Evolutionary conservation across 2,888 invertebrate species (phyloP).

Genomic region (Pegoplata infirma): DNA sequence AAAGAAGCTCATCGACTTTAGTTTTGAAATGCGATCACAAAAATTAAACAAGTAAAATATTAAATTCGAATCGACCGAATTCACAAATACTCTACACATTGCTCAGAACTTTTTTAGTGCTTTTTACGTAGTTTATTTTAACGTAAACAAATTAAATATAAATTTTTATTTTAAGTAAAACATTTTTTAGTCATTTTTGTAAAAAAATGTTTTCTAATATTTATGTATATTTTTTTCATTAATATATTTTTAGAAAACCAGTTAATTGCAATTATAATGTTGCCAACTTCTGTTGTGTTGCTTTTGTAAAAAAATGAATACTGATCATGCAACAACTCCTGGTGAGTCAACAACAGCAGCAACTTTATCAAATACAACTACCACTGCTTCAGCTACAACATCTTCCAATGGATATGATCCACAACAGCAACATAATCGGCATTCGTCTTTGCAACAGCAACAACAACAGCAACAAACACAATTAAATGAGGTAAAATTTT

Average conservation of each 20-base stretch:
- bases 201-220: slow-evolving; percentile 9
- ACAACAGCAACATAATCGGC: slow-evolving; percentile 69
- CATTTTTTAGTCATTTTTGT: no score
- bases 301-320: slow-evolving; percentile 66
- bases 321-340: slow-evolving; percentile 66
- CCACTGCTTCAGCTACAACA: slow-evolving; percentile 71
- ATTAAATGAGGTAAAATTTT: slow-evolving; percentile 73
- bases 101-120: no score
- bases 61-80: no score
- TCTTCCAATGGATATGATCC: slow-evolving; percentile 70
- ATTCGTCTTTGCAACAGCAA: slow-evolving; percentile 69
- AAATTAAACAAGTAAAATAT: no score
- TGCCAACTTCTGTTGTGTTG: slow-evolving; percentile 47
- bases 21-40: background rate
- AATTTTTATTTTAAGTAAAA: no score
- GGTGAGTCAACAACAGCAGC: slow-evolving; percentile 66
- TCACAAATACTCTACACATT: no score
- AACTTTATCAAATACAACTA: slow-evolving; percentile 69
- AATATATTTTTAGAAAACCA: slow-evolving; percentile 28
- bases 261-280: slow-evolving; percentile 48
- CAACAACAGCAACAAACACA: slow-evolving; percentile 74
- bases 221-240: slow-evolving; percentile 5
- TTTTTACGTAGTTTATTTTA: no score
- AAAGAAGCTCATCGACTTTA: background rate
- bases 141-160: no score